A percentile compares a stretch with the other conserved stretches of the same genome.
Evolutionary conservation across 2,888 invertebrate genomes (phyloP).

Genomic region (Cyrtodaria siliqua): DNA sequence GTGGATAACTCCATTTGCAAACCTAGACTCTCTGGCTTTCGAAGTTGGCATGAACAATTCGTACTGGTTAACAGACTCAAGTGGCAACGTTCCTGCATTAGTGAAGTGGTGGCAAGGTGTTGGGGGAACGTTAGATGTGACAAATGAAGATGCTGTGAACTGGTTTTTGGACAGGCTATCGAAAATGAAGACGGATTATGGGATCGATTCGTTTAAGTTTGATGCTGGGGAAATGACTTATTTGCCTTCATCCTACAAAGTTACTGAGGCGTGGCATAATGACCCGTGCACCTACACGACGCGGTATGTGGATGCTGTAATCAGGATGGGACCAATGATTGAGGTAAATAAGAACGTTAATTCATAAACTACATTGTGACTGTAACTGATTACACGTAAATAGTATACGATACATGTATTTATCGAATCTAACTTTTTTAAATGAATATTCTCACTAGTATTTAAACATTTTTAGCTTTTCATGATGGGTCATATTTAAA

Average conservation of each 20-base stretch:
- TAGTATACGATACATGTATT: no score
- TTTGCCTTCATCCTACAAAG: constrained; percentile 68
- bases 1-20: constrained; percentile 88
- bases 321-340: constrained; percentile 87
- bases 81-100: constrained; percentile 66
- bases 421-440: no score
- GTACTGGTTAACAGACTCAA: constrained; percentile 87
- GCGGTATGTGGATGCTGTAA: constrained; percentile 72
- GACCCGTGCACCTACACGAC: constrained; percentile 72
- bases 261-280: constrained; percentile 47
- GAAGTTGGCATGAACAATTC: constrained; percentile 90
- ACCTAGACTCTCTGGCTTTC: constrained; percentile 94
- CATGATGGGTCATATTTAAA: no score
- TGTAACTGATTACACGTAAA: no score
- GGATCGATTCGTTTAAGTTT: constrained; percentile 95
- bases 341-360: no score
- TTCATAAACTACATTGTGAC: no score
- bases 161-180: constrained; percentile 92
- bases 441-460: no score
- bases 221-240: constrained; percentile 89
- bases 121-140: constrained; percentile 92
- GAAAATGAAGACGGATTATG: constrained; percentile 88
- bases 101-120: constrained; percentile 94
- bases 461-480: no score
- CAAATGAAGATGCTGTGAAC: constrained; percentile 92